A percentile compares a stretch with the other conserved stretches of the same genome.
Evolutionary conservation across 1,140 invertebrate species (phyloP).

Genomic region (Planococcus citri): DNA sequence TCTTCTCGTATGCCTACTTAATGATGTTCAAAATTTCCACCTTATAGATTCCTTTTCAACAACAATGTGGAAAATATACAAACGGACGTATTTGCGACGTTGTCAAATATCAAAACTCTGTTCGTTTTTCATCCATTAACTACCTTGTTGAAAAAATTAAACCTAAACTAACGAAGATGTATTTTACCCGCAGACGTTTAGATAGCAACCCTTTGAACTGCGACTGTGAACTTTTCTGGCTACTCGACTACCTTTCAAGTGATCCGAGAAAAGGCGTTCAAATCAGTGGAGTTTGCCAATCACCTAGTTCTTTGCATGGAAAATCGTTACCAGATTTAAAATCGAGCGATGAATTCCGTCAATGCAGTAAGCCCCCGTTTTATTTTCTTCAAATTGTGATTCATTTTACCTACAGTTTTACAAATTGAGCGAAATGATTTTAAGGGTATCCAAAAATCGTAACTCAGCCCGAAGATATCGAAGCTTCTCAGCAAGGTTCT

Average conservation of each 20-base stretch:
- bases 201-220: slow-evolving; percentile 80
- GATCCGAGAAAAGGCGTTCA: not conserved
- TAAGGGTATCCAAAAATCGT: not conserved
- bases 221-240: slow-evolving; percentile 74
- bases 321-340: not conserved
- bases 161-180: not conserved
- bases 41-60: slow-evolving; percentile 66
- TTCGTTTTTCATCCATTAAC: too few species aligned
- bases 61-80: slow-evolving; percentile 65
- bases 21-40: too few species aligned
- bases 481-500: not conserved
- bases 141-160: too few species aligned
- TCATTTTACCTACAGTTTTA: too few species aligned
- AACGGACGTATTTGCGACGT: slow-evolving; percentile 56
- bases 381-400: too few species aligned
- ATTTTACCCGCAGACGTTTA: slow-evolving; percentile 47
- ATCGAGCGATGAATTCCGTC: not conserved
- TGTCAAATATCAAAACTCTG: slow-evolving; percentile 54
- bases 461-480: not conserved
- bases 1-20: too few species aligned
- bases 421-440: too few species aligned
- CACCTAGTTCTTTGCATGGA: not conserved
- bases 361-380: not conserved
- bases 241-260: slow-evolving; percentile 42
- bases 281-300: not conserved